Base-by-base conservation (phyloP, 2,888 invertebrate species). In the Hypolimnas misippus region DNA sequence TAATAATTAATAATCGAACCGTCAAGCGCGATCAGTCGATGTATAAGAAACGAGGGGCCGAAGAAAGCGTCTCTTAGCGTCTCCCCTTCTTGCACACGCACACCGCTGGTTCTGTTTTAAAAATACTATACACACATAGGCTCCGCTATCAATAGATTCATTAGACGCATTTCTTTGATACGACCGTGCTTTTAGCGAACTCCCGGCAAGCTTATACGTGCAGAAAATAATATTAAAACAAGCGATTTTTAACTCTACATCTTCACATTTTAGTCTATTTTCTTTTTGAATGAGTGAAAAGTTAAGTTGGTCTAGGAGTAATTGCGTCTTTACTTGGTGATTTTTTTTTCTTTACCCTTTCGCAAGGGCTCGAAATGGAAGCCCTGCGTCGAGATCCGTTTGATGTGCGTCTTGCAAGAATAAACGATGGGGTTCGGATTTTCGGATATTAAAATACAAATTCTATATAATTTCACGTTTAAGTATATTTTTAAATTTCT, bases 81-180 rank as follows among this genome's bases (percentile, higher is more conserved):
- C 82, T 78, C 86, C 89, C 88, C 89, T 86, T 79, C 84, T 84
- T 83, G 66, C 75, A 87, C 82, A 78, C 83, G 74, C 89, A 87
- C 82, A 79, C 83, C 73, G 59, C 65, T 74, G 76, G 79, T 77
- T 80, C 78, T 76, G 77, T 83, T 84, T 80, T 83, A 87, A 89
- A 91, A 88, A 87, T 82, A 80, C 83, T 81, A 70, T 68, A 84
- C 70, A 74, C 79, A 87, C 79, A 84, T 79, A 85, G 74, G 74
- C 76, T 70, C 71, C 85, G 83, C 86, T 87, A 89, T 88, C 90
- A 89, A 92, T 92, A 88, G 85, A 87, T 85, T 91, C 89, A 89
- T 91, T 89, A 91, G 90, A 89, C 81, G 87, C 82, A 87, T 89
- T 92, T 90, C 90, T 92, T 92, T 91, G 90, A 89, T 83, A 87